Evolutionary conservation across 1,140 invertebrate species (phyloP), one percentile per base, ranked within the genome.

Genomic region (Brachionus plicatilis): DNA sequence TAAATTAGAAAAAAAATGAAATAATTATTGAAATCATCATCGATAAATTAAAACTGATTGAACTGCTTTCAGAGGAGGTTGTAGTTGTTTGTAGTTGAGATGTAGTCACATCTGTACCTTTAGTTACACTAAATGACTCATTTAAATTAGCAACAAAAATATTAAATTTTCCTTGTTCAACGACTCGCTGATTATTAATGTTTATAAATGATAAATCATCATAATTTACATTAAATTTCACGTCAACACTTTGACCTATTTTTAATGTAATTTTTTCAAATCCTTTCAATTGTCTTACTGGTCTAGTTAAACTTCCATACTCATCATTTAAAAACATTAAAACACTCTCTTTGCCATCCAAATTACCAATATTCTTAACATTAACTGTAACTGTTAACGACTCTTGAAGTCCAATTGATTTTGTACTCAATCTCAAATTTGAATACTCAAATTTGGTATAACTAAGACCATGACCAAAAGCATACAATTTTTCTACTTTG

Each of bases 161-260:
- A 80, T 60, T 65, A 60, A 80, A 80, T 17, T 17, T 41, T 17
- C 76, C 76, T 37, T 50, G 3, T 80, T 80, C 76, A 60, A 47
- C 53, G 5, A 65, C 8, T n/a, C 76, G 50, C 11, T 60, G 56
- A 41, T 65, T 60, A 7, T 79, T 17, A 8, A 60, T 33, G 41
- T 41, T 56, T 37, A 78, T 78, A 78, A 78, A 78, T 29, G 75
- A 53, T 4, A 78, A 27, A 53, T 78, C 75, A 6, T 14, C 14
- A 29, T 12, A 29, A 50, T 78, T 12, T 0, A 78, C 1, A 17
- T 33, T 12, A 78, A 78, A 78, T 8, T 27, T 33, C 0, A 78
- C 27, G 20, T 50, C n/a, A 43, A 8, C 53, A 12, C 2, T 8
- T 6, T 78, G 1, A 14, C 24, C 37, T 6, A 3, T 29, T 78